Evolutionary conservation across 2,888 invertebrate genomes (phyloP), one percentile per base, ranked within the genome.

Genomic region (Choristoneura rosaceana): DNA sequence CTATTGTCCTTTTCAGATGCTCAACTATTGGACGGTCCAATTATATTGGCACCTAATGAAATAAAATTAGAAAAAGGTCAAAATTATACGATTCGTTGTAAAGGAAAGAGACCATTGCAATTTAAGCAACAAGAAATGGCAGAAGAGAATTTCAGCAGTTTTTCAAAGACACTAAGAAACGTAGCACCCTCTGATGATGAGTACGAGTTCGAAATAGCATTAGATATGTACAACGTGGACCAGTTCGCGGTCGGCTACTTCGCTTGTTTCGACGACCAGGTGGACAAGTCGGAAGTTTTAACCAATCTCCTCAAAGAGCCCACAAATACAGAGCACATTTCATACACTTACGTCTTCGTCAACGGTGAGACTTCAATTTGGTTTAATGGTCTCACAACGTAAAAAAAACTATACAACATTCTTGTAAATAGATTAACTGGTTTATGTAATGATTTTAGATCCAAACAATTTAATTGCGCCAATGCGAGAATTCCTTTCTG

Each of bases 181-280:
- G 73, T 79, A 38, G 70, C 71, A 7, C 76, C 77, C 52, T 70
- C 82, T 47, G 85, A 86, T 47, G 78, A 78, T 41, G 82, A 83
- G 55, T 87, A 88, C 76, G 81, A 86, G 70, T 95, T 89, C 80
- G 93, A 94, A 76, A 86, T 91, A 61, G 85, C 86, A 68, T 84
- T 96, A 45, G 86, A 93, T 55, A 77, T 96, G 38, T 81, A 78
- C 61, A 87, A 93, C 65, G 92, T 95, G 3, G 87, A 90, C 60
- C 89, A 88, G 15, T 86, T 86, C 25, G 86, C 94, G 67, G 95
- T 95, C 69, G 95, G 95, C 62, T 95, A 92, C 81, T 95, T 95
- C 77, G 95, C 94, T 75, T 96, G 95, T 80, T 88, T 92, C 66
- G 94, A 95, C 78, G 81, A 86, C 60, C 80, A 83, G 9, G 77